These are phyloP conservation scores for Noturus placidus DNA, from an alignment of 2,113 vertebrate genomes.

Conservation along the genomic window DNA sequence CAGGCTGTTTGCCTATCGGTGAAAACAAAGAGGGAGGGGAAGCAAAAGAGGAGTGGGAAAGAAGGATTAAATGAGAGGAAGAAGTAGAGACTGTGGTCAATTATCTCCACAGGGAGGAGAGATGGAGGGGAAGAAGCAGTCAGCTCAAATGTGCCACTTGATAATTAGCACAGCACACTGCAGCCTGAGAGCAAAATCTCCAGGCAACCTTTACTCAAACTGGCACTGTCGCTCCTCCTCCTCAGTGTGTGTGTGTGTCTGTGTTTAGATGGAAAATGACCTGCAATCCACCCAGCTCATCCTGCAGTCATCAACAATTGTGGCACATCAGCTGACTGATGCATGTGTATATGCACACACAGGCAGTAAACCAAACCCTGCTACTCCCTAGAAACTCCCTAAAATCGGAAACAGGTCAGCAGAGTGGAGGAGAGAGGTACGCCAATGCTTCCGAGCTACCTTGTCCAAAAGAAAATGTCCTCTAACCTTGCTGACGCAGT, in stretches of 20 bases:
- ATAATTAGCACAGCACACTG: constrained; percentile 32
- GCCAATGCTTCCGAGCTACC: constrained; percentile 31
- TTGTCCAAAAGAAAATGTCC: constrained; percentile 30
- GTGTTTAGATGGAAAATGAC: constrained; percentile 19
- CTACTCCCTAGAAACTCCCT: constrained; percentile 13
- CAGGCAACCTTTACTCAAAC: constrained; percentile 23
- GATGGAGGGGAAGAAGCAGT: constrained; percentile 11
- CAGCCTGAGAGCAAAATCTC: constrained; percentile 1
- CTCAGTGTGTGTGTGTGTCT: background rate
- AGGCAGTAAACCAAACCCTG: background rate
- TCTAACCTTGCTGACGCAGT: constrained; percentile 38
- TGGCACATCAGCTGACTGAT: constrained; percentile 25
- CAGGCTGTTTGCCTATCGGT: background rate
- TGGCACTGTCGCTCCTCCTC: background rate
- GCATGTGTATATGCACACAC: background rate
- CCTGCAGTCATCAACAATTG: constrained; percentile 37
- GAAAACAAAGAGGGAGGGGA: background rate
- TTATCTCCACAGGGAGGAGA: constrained; percentile 31
- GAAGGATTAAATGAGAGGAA: constrained; percentile 1
- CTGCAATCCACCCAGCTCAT: constrained; percentile 11
- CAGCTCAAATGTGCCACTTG: constrained; percentile 28
- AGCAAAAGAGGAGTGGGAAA: background rate
- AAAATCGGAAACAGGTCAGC: constrained; percentile 42
- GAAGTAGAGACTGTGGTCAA: constrained; percentile 24
- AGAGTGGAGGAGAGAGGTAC: constrained; percentile 1